phyloP scores from a whole-genome alignment of 2,888 invertebrate species.

The Elmis aenea region DNA sequence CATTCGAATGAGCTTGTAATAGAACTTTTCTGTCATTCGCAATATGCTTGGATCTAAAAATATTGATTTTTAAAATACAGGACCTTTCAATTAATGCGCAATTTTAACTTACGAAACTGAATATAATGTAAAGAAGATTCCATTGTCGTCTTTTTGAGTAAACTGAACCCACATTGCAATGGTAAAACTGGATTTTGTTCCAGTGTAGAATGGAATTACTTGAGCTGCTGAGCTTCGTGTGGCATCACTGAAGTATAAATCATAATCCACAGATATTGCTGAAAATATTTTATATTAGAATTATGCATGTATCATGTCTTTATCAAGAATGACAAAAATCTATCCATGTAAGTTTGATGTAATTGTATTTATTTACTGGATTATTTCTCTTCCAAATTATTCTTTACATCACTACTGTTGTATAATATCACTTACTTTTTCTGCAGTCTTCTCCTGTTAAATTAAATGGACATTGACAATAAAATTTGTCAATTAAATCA shows the following conservation, averaged over 20 bases:
- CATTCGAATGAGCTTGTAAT: constrained; percentile 87
- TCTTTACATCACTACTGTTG: no score
- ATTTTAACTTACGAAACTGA: constrained; percentile 65
- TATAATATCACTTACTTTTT: constrained; percentile 66
- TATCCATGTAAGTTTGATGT: constrained; percentile 6
- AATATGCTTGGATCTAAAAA: constrained; percentile 70
- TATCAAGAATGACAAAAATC: constrained; percentile 12
- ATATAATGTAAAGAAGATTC: constrained; percentile 90
- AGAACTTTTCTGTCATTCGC: constrained; percentile 73
- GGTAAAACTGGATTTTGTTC: constrained; percentile 72
- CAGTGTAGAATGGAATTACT: constrained; percentile 84
- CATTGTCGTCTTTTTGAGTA: constrained; percentile 84
- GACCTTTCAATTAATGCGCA: neutral
- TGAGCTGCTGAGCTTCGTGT: constrained; percentile 87
- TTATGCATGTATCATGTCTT: constrained; percentile 5
- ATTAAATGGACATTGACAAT: constrained; percentile 96
- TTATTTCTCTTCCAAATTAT: no score
- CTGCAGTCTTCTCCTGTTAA: constrained; percentile 94
- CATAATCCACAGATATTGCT: constrained; percentile 98
- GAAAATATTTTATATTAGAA: constrained; percentile 37
- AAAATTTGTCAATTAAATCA: constrained; percentile 84
- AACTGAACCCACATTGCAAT: constrained; percentile 97
- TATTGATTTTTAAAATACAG: neutral
- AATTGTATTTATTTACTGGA: no score
- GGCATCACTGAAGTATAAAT: constrained; percentile 90